Evolutionary conservation across 2,888 invertebrate species (phyloP), one percentile per base, ranked within the genome.

Genomic region (Aethes cnicana): DNA sequence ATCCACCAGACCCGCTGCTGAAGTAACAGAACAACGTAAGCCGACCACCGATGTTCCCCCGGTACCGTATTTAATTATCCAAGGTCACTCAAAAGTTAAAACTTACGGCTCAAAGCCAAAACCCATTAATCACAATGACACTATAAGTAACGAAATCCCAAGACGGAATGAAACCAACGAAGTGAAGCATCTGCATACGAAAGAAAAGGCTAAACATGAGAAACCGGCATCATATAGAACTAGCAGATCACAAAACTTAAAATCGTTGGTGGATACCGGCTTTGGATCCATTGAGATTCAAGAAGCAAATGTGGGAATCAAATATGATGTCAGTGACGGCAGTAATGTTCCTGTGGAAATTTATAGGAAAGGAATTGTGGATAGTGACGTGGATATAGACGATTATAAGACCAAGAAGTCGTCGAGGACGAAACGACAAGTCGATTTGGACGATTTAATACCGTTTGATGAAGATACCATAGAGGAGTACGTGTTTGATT

Each of bases 21-120:
- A 65, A 7, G 53, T 52, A 37, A 47, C 59, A 23, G 71, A 80
- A 55, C 71, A 72, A 44, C 44, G 53, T n/a, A 76, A 72, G 56
- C 58, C 72, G 26, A 71, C 80, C 14, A 78, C 79, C 4, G 84
- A 82, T 64, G 91, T 92, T 58, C 91, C 93, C 0, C 81, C 86
- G 1, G 90, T 92, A 44, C 93, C 94, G 91, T 95, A 95, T 68
- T 85, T 95, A 16, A 95, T 96, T 18, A 95, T 95, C 62, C 95
- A 96, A 77, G 95, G 95, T 0, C 95, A 96, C 74, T 95, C 95
- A 0, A 95, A 95, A 83, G 95, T 96, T 0, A 95, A 95, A 83
- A 95, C 94, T 0, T 96, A 96, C 68, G 93, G 95, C 8, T 93
- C 94, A 0, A 90, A 90, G 56, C 90, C 90, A 50, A 81, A 80